A percentile compares a stretch with the other conserved stretches of the same genome.
phyloP scores from a whole-genome alignment of 2,113 vertebrate species.

The Trichomycterus rosablanca region DNA sequence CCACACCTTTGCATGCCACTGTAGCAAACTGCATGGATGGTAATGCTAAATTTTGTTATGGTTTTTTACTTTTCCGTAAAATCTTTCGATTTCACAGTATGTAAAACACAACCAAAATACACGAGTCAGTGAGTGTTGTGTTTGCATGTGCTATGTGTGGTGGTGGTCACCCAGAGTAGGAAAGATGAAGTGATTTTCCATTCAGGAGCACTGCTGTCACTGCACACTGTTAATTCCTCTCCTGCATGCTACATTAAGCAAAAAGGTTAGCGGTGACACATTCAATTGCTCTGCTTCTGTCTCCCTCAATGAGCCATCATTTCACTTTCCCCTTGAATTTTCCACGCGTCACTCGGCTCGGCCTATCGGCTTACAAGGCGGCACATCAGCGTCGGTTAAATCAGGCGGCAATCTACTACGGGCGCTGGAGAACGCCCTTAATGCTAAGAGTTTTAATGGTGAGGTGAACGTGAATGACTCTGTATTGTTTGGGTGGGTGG shows the following conservation, averaged over 20 bases:
- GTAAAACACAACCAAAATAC: conserved; percentile 60
- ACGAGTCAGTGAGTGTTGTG: conserved; percentile 34
- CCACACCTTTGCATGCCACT: conserved; percentile 7
- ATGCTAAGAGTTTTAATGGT: conserved; percentile 6
- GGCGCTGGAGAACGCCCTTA: background rate
- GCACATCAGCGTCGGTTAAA: background rate
- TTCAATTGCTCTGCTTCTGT: conserved; percentile 48
- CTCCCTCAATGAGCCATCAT: conserved; percentile 61
- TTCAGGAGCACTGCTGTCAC: conserved; percentile 50
- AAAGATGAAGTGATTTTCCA: conserved; percentile 73
- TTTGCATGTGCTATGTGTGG: conserved; percentile 34
- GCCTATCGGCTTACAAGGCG: background rate
- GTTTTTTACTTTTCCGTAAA: conserved; percentile 31
- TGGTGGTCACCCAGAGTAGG: conserved; percentile 42
- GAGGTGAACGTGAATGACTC: background rate
- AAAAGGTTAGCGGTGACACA: conserved; percentile 72
- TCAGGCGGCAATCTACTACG: background rate
- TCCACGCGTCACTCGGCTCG: conserved; percentile 65
- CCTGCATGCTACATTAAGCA: conserved; percentile 70
- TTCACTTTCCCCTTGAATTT: conserved; percentile 63
- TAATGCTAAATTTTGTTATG: background rate
- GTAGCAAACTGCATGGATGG: conserved; percentile 14
- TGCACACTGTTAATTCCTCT: conserved; percentile 61
- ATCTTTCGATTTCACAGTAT: conserved; percentile 51
- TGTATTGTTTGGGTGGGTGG: conserved; percentile 20